Base-by-base conservation (phyloP, 1,140 invertebrate genomes). In the Rhyacophila brunnea region DNA sequence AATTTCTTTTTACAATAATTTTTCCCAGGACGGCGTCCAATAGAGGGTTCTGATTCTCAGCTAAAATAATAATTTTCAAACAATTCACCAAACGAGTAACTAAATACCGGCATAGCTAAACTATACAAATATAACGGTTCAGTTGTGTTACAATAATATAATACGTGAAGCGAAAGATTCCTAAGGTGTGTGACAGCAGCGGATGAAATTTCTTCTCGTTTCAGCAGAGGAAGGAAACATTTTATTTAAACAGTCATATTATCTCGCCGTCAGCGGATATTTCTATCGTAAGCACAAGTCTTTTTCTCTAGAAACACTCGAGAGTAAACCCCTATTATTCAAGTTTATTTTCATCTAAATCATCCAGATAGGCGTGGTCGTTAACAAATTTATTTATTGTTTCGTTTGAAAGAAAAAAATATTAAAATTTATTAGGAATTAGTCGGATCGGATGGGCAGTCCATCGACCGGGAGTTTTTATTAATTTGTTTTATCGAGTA, bases 81-180 rank as follows among this genome's bases (percentile, higher is more conserved):
- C 59, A 56, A 34, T 45, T 61, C 59, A 61, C 59, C 59, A 56
- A 61, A 61, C 36, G 38, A 58, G 51, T 59, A 64, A 58, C 50
- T 55, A 54, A 60, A 57, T 60, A 64, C 45, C 53, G 57, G 62
- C 50, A 64, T 54, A 63, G 61, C 62, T 64, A 64, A 64, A 64
- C 62, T 64, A 64, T 64, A 64, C 62, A 60, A 60, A 60, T 64
- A 60, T 60, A 64, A 61, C 45, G 49, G 49, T 59, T 58, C 50
- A 58, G 47, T 58, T 53, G 44, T 53, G 23, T 32, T n/a, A 20
- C 17, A 19, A 19, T 52, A 48, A 32, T 48, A 48, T 15, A 48
- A 45, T 45, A 19, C 18, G 43, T 45, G 43, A 17, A 60, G 62
- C 57, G 40, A 57, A 59, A 28, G 20, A 45, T 64, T 53, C 57